Evolutionary conservation across 1,140 invertebrate genomes (phyloP), one percentile per base, ranked within the genome.

Genomic region (Capitella teleta): DNA sequence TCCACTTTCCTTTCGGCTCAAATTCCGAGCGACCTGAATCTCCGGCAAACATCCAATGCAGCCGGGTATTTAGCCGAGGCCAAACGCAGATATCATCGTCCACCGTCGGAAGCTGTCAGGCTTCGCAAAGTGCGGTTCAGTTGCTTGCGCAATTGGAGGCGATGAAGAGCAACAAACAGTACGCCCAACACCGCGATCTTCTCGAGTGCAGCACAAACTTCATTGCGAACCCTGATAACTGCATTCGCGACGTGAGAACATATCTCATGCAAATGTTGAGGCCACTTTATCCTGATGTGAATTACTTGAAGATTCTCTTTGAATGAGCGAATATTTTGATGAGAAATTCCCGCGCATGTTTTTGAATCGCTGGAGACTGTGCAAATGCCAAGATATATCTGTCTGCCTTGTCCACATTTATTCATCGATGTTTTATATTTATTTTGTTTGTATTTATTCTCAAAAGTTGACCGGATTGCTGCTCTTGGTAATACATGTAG

Each of bases 131-230:
- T n/a, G 47, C 47, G 5, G 26, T 28, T 5, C 46, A 53, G 26
- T 14, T 36, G 0, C 25, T 34, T 5, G 23, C 34, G 14, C 45
- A 48, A 8, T 25, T 49, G 18, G 47, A 46, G 46, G 48, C 44
- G 12, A 3, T 38, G 36, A 8, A 21, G 24, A 38, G n/a, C 5
- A 48, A 53, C 37, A 53, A 53, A 49, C 46, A 50, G 46, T 53
- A 53, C 37, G 5, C 28, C 14, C n/a, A 23, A 25, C 19, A 49
- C 12, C 48, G 40, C 26, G 46, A 53, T 6, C 21, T 40, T 32
- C 14, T 49, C 3, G 28, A 38, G 5, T 18, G 12, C 14, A 26
- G 19, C 6, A 23, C 34, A 14, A 30, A 48, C 8, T 16, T 53
- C 24, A 24, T 53, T 23, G 21, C 19, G 5, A 37, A 49, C 25